Percentiles rank a stretch among this genome's conserved stretches.
Evolutionary conservation across 2,888 invertebrate species (phyloP).

Genomic region (Nymphalis urticae): DNA sequence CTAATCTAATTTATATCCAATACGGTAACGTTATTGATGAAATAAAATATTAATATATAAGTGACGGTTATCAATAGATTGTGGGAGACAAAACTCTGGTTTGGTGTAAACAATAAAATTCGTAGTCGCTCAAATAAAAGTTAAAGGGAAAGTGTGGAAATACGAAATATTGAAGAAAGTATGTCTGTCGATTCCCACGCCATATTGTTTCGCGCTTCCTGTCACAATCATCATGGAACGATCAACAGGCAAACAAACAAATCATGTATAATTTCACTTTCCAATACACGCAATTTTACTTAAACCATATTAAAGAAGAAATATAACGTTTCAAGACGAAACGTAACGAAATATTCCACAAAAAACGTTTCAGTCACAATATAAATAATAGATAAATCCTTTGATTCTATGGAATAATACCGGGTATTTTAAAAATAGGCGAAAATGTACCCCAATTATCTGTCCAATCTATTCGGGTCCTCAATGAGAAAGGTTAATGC

Average conservation of each 20-base stretch:
- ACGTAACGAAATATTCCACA: too few species aligned
- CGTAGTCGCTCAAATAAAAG: background rate
- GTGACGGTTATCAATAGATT: too few species aligned
- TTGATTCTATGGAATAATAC: constrained; percentile 18
- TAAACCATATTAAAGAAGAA: too few species aligned
- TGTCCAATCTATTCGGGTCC: constrained; percentile 77
- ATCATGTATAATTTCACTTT: background rate
- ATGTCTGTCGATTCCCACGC: background rate
- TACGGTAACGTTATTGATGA: too few species aligned
- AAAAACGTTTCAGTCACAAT: too few species aligned
- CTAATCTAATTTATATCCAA: too few species aligned
- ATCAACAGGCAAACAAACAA: background rate
- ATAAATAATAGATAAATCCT: too few species aligned
- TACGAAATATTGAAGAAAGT: background rate
- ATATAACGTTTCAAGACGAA: too few species aligned
- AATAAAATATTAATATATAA: too few species aligned
- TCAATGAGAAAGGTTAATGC: constrained; percentile 62
- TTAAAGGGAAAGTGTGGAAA: background rate
- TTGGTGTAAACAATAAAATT: background rate
- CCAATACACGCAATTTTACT: too few species aligned
- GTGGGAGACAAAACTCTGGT: background rate
- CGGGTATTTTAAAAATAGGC: constrained; percentile 50
- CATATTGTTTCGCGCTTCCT: background rate
- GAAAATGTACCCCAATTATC: constrained; percentile 71
- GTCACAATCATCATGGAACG: background rate